Evolutionary conservation across 2,888 invertebrate species (phyloP), one percentile per base, ranked within the genome.

Genomic region (Lochmaea capreae): DNA sequence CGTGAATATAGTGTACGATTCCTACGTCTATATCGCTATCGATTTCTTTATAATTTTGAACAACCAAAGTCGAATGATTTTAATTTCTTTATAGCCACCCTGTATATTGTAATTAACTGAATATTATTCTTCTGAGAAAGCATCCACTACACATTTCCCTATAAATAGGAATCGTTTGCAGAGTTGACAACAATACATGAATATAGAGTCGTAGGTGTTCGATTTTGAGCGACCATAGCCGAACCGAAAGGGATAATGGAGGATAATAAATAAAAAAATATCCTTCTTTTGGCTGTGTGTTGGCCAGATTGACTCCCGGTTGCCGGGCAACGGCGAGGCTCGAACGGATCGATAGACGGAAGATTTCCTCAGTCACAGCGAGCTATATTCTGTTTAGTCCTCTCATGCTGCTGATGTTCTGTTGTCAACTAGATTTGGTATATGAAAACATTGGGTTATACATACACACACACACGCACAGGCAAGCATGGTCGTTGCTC

Each of bases 291-390:
- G 84, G 85, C 85, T 84, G 84, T 84, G 85, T 84, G 85, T 84
- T 84, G 88, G 88, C 88, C 88, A 89, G 89, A 89, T 89, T 89
- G 89, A 89, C 89, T 89, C 88, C 85, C 87, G 87, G 89, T 89
- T 88, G 88, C 89, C 86, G 87, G 88, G 89, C 89, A 89, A 89
- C 89, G 87, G 88, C 87, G 87, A 87, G 88, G 84, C 83, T 81
- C 81, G 72, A 72, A 78, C 84, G 85, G 89, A 89, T 89, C 89
- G 89, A 89, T 89, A 89, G 87, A 86, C 88, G 86, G 86, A 87
- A 86, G 86, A 86, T 87, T 86, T 86, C 83, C 76, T 76, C 75
- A 76, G 77, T 75, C 75, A 83, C 82, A 81, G 84, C 83, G 82
- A 83, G 78, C 63, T 66, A n/a, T 54, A 54, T 63, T 69, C 68